These are phyloP conservation scores for Cyclina sinensis DNA, from an alignment of 1,140 invertebrate species.

Conservation along the genomic window DNA sequence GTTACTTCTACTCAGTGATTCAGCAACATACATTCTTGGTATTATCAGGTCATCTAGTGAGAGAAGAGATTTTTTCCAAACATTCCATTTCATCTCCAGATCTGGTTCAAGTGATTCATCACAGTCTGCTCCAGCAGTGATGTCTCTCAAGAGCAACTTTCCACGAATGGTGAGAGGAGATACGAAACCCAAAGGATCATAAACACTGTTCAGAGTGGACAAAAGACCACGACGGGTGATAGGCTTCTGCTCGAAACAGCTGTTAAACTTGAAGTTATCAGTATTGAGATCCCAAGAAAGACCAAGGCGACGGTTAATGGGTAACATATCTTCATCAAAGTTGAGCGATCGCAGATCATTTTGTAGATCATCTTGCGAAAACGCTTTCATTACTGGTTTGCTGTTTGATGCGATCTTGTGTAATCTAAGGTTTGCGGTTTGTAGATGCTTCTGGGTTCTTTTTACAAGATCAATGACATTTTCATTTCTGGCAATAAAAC, in stretches of 20 bases:
- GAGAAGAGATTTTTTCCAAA: conserved; percentile 47
- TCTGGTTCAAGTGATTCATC: conserved; percentile 64
- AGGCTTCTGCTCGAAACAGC: conserved; percentile 24
- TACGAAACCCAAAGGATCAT: conserved; percentile 71
- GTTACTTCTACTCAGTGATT: not conserved
- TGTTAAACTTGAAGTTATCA: conserved; percentile 63
- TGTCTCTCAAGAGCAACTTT: conserved; percentile 67
- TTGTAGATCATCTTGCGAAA: conserved; percentile 45
- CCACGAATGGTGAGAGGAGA: conserved; percentile 67
- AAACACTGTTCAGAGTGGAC: conserved; percentile 68
- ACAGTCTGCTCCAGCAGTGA: conserved; percentile 72
- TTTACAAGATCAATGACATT: conserved; percentile 26
- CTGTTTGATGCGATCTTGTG: conserved; percentile 68
- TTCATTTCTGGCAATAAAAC: conserved; percentile 20
- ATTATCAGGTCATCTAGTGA: conserved; percentile 31
- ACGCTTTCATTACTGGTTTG: conserved; percentile 40
- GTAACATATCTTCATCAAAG: conserved; percentile 37
- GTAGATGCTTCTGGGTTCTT: conserved; percentile 39
- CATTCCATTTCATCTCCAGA: conserved; percentile 28
- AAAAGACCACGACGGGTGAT: conserved; percentile 70
- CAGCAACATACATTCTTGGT: conserved; percentile 40
- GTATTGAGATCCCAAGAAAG: conserved; percentile 54
- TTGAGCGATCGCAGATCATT: conserved; percentile 38
- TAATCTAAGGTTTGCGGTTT: conserved; percentile 23
- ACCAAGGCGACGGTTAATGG: conserved; percentile 59